Base-by-base conservation (phyloP, 2,113 vertebrate genomes). In the Rousettus leschenaultii region DNA sequence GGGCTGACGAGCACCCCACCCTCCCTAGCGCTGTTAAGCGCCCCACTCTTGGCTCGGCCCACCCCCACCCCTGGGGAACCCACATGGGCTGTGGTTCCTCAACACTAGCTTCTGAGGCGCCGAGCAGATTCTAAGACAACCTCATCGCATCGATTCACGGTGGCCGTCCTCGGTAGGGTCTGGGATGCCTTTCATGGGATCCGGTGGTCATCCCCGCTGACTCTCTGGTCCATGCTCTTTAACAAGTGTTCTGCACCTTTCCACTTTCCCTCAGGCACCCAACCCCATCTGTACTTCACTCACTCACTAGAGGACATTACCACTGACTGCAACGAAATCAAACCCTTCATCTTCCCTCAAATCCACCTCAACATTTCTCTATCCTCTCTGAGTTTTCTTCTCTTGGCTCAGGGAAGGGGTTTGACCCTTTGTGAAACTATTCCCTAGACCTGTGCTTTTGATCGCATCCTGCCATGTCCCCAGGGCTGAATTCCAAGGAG, bases 141-240 rank as follows among this genome's bases (percentile, higher is more conserved):
- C 0, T 15, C 71, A 43, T 21, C 22, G 7, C 38, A 8, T 22
- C 3, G 30, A 51, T 7, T 19, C 16, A 0, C 0, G 8, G 63
- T 5, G 77, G 40, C 35, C 40, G 10, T 14, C 45, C 14, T 14
- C 61, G 0, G n/a, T 3, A 9, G 61, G 35, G 40, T 90, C 48
- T n/a, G 2, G 3, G n/a, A 33, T 19, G 38, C 48, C 63, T 84
- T 65, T 40, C 63, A n/a, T 24, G 15, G 24, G 40, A 7, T 5
- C 6, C 6, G 2, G 12, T 5, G n/a, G 61, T 65, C 33, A 74
- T 7, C 24, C 35, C 28, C 2, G 12, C 61, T 7, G 43, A 71
- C 7, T 18, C 0, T 6, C 75, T 7, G 33, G 43, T 13, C 73
- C 38, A 1, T 38, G 51, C 43, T 75, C n/a, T 38, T 65, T 4